Evolutionary conservation across 2,113 vertebrate species (phyloP), one percentile per base, ranked within the genome.

Genomic region (Chaetorhynchus papuensis): DNA sequence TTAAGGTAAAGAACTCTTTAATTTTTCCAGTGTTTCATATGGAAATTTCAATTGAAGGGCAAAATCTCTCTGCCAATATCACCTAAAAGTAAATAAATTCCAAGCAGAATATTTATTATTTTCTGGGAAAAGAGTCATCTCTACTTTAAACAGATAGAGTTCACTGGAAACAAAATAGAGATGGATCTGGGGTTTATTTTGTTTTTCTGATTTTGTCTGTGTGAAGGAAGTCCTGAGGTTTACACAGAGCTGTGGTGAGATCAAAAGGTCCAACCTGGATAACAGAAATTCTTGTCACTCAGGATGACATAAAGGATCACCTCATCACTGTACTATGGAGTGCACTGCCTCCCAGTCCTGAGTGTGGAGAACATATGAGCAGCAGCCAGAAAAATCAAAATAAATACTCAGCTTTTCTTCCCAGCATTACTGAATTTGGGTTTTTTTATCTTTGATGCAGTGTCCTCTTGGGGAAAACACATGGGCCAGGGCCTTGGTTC

Each of bases 31-130:
- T 65, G 63, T 87, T 97, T 75, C 78, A 68, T 94, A 82, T 91
- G 63, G 60, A 95, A 97, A 96, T 96, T 88, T 74, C 79, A 52
- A 90, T 83, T 94, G 78, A 96, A 96, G 54, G 57, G 52, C 60
- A 76, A 61, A 54, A 63, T 78, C 60, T 94, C 89, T 89, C 54
- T 61, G 65, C 53, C 75, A 92, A 52, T 52, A 59, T 95, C 88
- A 53, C 61, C 79, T 92, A 93, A 94, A 83, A 85, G 69, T 79
- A 94, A 97, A 80, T 77, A 96, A 93, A 97, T 97, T 94, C 84
- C 82, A 72, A 90, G 52, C 28, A 83, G 74, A 37, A 14, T 96
- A 93, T 97, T 92, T 97, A 91, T 96, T 95, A 72, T 96, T 94
- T 95, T 85, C 45, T 77, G 59, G 11, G 49, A 87, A 90, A 75